Evolutionary conservation across 2,888 invertebrate genomes (phyloP).

Genomic region (Oithona nana): DNA sequence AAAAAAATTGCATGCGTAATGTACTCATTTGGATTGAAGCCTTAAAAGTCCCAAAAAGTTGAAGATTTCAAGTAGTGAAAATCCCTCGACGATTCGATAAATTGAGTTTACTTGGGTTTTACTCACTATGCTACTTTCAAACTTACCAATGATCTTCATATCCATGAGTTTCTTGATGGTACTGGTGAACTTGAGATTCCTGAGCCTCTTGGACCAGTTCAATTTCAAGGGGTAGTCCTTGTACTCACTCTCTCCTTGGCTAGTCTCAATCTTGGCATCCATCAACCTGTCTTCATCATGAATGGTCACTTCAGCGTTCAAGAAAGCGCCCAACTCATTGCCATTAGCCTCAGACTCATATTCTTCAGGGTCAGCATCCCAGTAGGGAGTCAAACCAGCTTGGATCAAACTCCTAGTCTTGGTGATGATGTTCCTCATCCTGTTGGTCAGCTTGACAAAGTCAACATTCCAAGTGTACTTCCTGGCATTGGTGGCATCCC

Average conservation of each 20-base stretch:
- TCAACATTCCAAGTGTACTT: conserved; percentile 14
- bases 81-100: too few relatives aligned
- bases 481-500: conserved; percentile 15
- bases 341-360: neutral
- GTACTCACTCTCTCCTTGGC: conserved; percentile 6
- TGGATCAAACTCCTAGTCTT: conserved; percentile 62
- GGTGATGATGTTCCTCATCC: conserved; percentile 76
- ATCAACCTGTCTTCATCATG: conserved; percentile 5
- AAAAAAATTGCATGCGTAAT: too few relatives aligned
- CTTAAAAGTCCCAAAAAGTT: too few relatives aligned
- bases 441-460: conserved; percentile 54
- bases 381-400: conserved; percentile 14
- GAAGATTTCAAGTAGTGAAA: too few relatives aligned
- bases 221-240: conserved; percentile 12
- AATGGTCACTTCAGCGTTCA: conserved; percentile 9
- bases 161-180: conserved; percentile 1
- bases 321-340: neutral
- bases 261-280: conserved; percentile 10
- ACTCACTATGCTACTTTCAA: too few relatives aligned
- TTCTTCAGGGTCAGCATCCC: conserved; percentile 11
- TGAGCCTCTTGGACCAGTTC: conserved; percentile 7
- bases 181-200: conserved; percentile 10
- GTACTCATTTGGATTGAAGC: too few relatives aligned
- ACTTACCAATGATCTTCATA: conserved; percentile 3
- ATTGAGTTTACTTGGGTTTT: too few relatives aligned